phyloP scores from a whole-genome alignment of 2,888 invertebrate species.

The Apomyelois bistriatella region DNA sequence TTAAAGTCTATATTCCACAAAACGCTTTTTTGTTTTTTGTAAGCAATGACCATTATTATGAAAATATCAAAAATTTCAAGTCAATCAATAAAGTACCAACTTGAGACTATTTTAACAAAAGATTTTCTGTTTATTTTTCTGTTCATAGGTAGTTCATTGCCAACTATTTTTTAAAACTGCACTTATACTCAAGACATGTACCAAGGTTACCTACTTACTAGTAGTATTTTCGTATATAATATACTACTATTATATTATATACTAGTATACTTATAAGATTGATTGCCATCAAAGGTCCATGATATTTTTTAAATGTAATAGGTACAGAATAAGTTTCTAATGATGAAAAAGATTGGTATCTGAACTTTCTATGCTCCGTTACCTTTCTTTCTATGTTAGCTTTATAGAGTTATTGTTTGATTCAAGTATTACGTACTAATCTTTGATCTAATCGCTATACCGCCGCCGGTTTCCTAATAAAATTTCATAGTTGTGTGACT shows the following conservation, averaged over 20 bases:
- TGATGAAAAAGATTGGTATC: conserved; percentile 43
- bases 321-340: conserved; percentile 28
- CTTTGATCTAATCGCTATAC: conserved; percentile 39
- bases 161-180: neutral
- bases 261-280: no score
- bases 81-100: no score
- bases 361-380: conserved; percentile 33
- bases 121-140: neutral
- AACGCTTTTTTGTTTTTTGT: no score
- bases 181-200: neutral
- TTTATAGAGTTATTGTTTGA: conserved; percentile 34
- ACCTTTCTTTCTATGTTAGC: conserved; percentile 14
- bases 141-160: conserved; percentile 3
- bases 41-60: no score
- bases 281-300: neutral
- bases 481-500: conserved; percentile 50
- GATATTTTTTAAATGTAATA: conserved; percentile 13
- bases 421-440: conserved; percentile 37
- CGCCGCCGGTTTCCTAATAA: conserved; percentile 40
- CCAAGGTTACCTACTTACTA: no score
- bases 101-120: no score
- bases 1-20: neutral
- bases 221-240: no score
- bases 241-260: no score
- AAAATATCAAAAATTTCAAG: no score